These are phyloP conservation scores for Platichthys flesus DNA, from an alignment of 2,113 vertebrate species.

Conservation along the genomic window DNA sequence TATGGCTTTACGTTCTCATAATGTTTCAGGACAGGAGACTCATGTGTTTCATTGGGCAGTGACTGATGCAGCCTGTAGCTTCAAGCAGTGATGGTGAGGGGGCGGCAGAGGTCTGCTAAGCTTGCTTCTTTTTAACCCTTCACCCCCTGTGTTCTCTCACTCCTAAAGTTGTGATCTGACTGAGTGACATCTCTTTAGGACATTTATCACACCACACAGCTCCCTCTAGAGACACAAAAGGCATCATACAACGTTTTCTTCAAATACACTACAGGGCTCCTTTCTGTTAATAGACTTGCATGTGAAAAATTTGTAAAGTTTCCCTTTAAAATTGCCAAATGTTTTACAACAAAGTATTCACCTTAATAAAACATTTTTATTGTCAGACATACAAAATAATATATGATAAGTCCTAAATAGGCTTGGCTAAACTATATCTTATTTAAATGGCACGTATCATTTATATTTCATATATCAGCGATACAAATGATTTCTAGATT, in stretches of 20 bases:
- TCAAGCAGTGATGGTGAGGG: no score
- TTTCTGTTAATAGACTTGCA: no score
- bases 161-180: not conserved
- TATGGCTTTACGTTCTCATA: not conserved
- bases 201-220: not conserved
- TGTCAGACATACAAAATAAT: not conserved
- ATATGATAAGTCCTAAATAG: not conserved
- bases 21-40: no score
- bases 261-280: no score
- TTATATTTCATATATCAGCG: not conserved
- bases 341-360: no score
- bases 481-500: not conserved
- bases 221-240: no score
- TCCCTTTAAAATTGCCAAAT: no score
- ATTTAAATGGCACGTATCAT: not conserved
- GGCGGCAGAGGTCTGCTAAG: not conserved
- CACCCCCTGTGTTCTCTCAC: not conserved
- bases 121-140: not conserved
- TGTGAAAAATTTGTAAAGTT: no score
- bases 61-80: no score
- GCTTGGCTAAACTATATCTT: not conserved
- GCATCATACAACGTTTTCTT: no score
- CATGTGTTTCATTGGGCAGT: no score
- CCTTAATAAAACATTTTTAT: no score
- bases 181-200: not conserved